A percentile compares a stretch with the other conserved stretches of the same genome.
Conservation (phyloP, 2,113 vertebrate genomes). For the Centrocercus urophasianus region DNA sequence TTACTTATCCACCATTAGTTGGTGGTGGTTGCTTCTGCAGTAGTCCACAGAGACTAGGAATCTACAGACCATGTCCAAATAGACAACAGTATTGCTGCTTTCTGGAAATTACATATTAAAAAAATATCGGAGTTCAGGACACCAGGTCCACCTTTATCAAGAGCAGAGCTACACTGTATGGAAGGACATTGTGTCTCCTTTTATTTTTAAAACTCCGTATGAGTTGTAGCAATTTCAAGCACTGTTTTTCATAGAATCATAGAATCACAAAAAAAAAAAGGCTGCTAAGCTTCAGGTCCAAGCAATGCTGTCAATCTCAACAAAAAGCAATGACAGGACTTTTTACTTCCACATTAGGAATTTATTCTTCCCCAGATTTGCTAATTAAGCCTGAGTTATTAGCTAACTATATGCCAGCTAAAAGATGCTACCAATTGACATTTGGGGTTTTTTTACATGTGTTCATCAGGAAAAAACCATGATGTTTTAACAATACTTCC, state of each 20-base stretch:
- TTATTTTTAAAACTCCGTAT: not conserved
- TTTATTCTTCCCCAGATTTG: slow-evolving; percentile 53
- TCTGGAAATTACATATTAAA: not conserved
- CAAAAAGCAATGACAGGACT: slow-evolving; percentile 61
- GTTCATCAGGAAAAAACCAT: slow-evolving; percentile 4
- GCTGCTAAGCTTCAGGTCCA: slow-evolving; percentile 42
- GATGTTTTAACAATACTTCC: slow-evolving; percentile 17
- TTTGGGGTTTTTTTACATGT: not conserved
- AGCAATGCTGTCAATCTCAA: slow-evolving; percentile 18
- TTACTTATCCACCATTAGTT: not conserved
- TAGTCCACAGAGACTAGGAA: not conserved
- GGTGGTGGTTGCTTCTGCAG: not conserved
- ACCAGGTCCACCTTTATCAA: not conserved
- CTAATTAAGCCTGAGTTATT: slow-evolving; percentile 83
- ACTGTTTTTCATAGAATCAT: not conserved
- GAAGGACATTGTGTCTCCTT: not conserved
- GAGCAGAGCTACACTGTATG: not conserved
- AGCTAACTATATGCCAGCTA: slow-evolving; percentile 83
- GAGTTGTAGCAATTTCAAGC: not conserved
- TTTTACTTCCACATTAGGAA: slow-evolving; percentile 50
- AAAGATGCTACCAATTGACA: slow-evolving; percentile 68
- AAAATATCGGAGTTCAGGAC: not conserved
- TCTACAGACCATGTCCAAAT: not conserved
- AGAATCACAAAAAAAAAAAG: not conserved
- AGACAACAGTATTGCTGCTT: not conserved